Evolutionary conservation across 2,797 vertebrate species (phyloP), one percentile per base, ranked within the genome.

Genomic region (Gallinago solitaria): DNA sequence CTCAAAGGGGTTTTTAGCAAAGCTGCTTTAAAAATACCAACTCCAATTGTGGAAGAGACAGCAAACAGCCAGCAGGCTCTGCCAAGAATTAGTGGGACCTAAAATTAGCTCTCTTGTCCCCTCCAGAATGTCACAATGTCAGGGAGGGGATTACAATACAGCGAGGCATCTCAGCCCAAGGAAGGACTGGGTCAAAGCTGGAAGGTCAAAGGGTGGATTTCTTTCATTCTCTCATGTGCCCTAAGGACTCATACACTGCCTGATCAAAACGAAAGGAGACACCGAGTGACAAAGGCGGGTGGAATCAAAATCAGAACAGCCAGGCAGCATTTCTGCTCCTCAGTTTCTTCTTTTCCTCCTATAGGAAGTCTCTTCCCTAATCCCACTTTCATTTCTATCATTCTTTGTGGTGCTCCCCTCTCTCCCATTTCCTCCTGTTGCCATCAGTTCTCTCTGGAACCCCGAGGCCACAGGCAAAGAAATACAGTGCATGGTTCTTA

Each of bases 51-150:
- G 77, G 96, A 95, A 91, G 94, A 95, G 94, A 96, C 93, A 93
- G 93, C 84, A 93, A 95, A 95, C 83, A 96, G 77, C 70, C 93
- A 94, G 83, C 56, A 74, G 91, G 88, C 91, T 89, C 80, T 94
- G 96, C 96, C 93, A 95, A 77, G 96, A 95, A 96, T 96, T 95
- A 95, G 83, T 39, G 41, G 57, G 47, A 92, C 56, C 94, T 96
- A 94, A 96, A 95, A 91, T 97, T 96, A 96, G 93, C 90, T 94
- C 94, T 67, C 83, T 64, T 88, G 95, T 96, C 91, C 89, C 79
- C 61, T 90, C 59, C 63, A 96, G 94, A 96, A 97, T 94, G 94
- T 95, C 95, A 95, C 92, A 95, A 8, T 88, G 82, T 95, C 91
- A 96, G 91, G 78, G 95, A 96, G 69, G 24, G 65, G 94, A 96